Evolutionary conservation across 2,888 invertebrate species (phyloP), one percentile per base, ranked within the genome.

Genomic region (Pycnomerus fuliginosus): DNA sequence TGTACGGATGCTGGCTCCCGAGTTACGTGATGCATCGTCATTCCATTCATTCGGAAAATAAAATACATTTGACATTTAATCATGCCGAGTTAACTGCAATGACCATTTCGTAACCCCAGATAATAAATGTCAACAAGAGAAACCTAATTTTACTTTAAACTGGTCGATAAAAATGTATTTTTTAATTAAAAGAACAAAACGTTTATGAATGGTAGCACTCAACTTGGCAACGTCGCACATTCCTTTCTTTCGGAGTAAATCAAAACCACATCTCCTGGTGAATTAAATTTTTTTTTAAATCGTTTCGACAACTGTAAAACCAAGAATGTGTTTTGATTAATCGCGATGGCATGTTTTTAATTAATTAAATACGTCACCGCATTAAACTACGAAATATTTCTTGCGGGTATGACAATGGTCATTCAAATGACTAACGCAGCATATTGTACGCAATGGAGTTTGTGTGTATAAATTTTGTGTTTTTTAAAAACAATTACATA

Each of bases 401-500:
- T 34, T 17, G 10, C 7, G 3, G 16, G 13, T 17, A 49, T 44
- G 44, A 48, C 42, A 10, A 7, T 35, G 28, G 42, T 12, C 14
- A 14, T 36, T 67, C 53, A 57, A 60, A 73, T 77, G 80, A 78
- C 65, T 74, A 58, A 72, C 77, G 80, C 80, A 78, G 79, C 79
- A 77, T 76, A 74, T 78, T 75, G 77, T 80, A 77, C 78, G 80
- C 79, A 79, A 80, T 80, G 80, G 80, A 79, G 80, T 76, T 78
- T 62, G 52, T 60, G 55, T 64, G 58, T 65, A 54, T 62, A 56
- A 57, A 55, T 57, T 53, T 59, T 41, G 52, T 57, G 46, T 52
- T 58, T 51, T 52, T 53, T 51, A 54, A 57, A 55, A 52, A 52
- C 47, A 44, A 49, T 46, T 48, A 48, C 43, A 43, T 52, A 47